A percentile compares a stretch with the other conserved stretches of the same genome.
Evolutionary conservation across 2,113 vertebrate genomes (phyloP).

Genomic region (Sapajus apella): DNA sequence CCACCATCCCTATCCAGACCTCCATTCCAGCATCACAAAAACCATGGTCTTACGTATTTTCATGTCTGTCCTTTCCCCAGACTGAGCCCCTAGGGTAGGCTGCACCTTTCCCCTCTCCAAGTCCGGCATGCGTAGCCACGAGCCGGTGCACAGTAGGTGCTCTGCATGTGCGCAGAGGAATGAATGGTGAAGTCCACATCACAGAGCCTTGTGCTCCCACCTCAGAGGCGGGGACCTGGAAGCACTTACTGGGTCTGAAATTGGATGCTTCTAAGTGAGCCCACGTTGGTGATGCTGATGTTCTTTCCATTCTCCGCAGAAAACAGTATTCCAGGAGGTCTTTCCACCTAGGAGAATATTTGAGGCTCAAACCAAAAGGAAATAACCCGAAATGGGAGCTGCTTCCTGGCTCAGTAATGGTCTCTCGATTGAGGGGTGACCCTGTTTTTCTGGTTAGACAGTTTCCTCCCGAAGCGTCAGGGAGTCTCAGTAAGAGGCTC

Average conservation of each 20-base stretch:
- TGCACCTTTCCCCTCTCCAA: neutral
- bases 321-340: slow-evolving; percentile 67
- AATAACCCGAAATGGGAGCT: slow-evolving; percentile 75
- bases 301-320: slow-evolving; percentile 75
- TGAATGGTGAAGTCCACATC: slow-evolving; percentile 45
- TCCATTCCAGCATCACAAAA: neutral
- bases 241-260: slow-evolving; percentile 51
- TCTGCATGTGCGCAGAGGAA: accelerated
- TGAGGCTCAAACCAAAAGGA: slow-evolving; percentile 65
- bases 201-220: slow-evolving; percentile 56
- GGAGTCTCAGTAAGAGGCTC: slow-evolving; percentile 72
- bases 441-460: slow-evolving; percentile 65
- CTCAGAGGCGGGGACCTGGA: slow-evolving; percentile 61
- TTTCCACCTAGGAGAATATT: slow-evolving; percentile 68
- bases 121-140: accelerated
- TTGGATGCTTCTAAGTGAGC: slow-evolving; percentile 61
- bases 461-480: slow-evolving; percentile 76
- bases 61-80: neutral
- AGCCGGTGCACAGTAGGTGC: neutral
- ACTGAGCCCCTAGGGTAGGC: neutral
- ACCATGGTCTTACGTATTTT: neutral
- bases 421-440: slow-evolving; percentile 58
- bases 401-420: slow-evolving; percentile 56
- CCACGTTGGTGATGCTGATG: slow-evolving; percentile 61
- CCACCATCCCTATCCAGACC: accelerated